Conservation (phyloP, 2,888 invertebrate genomes). For the Thyatira batis region DNA sequence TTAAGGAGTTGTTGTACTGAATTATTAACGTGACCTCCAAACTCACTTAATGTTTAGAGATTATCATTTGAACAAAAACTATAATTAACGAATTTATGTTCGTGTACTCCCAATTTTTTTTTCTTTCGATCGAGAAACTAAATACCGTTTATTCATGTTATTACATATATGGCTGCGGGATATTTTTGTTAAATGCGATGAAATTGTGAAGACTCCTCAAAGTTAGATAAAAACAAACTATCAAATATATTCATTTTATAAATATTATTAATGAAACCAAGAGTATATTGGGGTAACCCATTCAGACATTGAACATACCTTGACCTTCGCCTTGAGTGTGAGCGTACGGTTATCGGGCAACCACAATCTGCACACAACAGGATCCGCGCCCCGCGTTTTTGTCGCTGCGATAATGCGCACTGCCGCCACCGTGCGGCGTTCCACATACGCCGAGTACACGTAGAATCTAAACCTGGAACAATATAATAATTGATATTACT, state of each 20-base stretch:
- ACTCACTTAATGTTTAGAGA: not conserved
- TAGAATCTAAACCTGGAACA: constrained; percentile 91
- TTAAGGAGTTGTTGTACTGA: not conserved
- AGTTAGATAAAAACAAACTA: too few relatives aligned
- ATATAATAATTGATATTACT: not conserved
- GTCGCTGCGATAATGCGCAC: constrained; percentile 94
- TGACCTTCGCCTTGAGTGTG: constrained; percentile 88
- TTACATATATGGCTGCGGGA: too few relatives aligned
- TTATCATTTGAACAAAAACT: not conserved
- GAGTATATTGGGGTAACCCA: not conserved
- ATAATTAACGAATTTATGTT: not conserved
- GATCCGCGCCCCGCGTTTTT: constrained; percentile 91
- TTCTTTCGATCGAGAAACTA: too few relatives aligned
- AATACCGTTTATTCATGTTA: too few relatives aligned
- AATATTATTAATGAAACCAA: not conserved
- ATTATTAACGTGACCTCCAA: not conserved
- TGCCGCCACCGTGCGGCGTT: constrained; percentile 86
- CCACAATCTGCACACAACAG: constrained; percentile 92
- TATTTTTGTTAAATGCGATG: too few relatives aligned
- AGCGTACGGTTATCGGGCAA: constrained; percentile 84
- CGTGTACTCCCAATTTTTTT: too few relatives aligned
- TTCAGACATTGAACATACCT: constrained; percentile 53
- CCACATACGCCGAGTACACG: constrained; percentile 95
- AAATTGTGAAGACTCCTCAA: too few relatives aligned
- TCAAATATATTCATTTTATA: too few relatives aligned